phyloP scores from a whole-genome alignment of 1,140 invertebrate species.

The Paracyclopina nana region DNA sequence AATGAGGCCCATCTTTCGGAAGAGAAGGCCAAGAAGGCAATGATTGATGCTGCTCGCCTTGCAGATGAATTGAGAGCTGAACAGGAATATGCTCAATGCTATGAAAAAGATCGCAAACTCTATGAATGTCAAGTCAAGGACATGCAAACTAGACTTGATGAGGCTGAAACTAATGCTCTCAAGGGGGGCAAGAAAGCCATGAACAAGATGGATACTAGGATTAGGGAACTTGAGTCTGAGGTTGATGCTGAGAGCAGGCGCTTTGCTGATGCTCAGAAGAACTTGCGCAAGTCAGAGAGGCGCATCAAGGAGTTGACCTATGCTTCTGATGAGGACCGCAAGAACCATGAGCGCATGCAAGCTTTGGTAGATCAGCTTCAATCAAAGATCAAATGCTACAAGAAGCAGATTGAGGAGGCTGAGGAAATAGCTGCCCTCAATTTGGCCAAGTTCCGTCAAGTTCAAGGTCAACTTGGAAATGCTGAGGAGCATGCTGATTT shows the following conservation, averaged over 20 bases:
- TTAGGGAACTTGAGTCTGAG: conserved; percentile 31
- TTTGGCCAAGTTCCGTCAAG: conserved; percentile 36
- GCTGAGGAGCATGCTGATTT: conserved; percentile 34
- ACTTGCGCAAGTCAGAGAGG: conserved; percentile 61
- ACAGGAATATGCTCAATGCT: conserved; percentile 35
- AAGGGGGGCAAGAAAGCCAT: conserved; percentile 37
- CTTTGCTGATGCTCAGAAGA: conserved; percentile 90
- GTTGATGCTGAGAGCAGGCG: conserved; percentile 66
- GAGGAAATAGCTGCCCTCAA: conserved; percentile 42
- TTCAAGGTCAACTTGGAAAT: conserved; percentile 34
- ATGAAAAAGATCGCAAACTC: conserved; percentile 36
- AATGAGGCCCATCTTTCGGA: conserved; percentile 25
- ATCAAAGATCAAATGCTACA: conserved; percentile 40
- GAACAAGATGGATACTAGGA: conserved; percentile 30
- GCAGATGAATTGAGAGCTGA: conserved; percentile 35
- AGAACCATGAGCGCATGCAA: conserved; percentile 93
- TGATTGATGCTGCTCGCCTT: conserved; percentile 34
- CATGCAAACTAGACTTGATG: conserved; percentile 34
- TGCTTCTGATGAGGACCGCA: conserved; percentile 75
- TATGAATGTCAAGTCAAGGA: conserved; percentile 30
- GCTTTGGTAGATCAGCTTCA: conserved; percentile 41
- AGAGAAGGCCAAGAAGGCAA: conserved; percentile 29
- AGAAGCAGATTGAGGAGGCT: conserved; percentile 40
- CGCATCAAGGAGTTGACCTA: conserved; percentile 34
- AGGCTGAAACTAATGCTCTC: conserved; percentile 32